Percentiles rank a stretch among this genome's conserved stretches.
These are phyloP conservation scores for Lepus oiostolus DNA, from an alignment of 2,797 vertebrate species.

Conservation along the genomic window DNA sequence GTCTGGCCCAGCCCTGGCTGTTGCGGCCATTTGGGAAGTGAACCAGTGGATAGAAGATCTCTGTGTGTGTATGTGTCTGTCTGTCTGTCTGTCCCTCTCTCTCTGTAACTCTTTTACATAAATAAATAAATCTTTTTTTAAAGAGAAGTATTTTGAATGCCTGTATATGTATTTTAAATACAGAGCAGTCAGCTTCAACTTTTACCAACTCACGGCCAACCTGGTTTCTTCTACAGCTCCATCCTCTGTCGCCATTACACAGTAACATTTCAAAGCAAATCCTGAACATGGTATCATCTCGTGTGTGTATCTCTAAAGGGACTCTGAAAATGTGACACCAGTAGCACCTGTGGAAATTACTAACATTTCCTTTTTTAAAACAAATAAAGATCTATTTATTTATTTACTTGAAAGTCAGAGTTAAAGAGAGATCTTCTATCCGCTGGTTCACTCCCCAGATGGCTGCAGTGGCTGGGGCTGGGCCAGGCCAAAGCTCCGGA, in stretches of 20 bases:
- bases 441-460: no score
- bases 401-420: no score
- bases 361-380: not conserved
- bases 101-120: no score
- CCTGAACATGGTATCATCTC: not conserved
- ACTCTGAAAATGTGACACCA: not conserved
- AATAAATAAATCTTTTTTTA: not conserved
- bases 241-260: not conserved
- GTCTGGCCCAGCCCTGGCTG: no score
- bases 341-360: not conserved
- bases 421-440: no score
- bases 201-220: accelerated
- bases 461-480: no score
- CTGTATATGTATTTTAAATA: not conserved
- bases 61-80: no score
- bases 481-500: no score
- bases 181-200: accelerated
- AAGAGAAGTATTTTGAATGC: not conserved
- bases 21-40: no score
- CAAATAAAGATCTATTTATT: no score
- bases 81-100: no score
- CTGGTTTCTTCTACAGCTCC: not conserved
- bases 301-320: not conserved
- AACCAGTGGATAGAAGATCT: no score
- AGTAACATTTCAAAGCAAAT: not conserved